Percentiles rank a stretch among this genome's conserved stretches.
Conservation (phyloP, 2,113 vertebrate species). For the Zingel zingel region DNA sequence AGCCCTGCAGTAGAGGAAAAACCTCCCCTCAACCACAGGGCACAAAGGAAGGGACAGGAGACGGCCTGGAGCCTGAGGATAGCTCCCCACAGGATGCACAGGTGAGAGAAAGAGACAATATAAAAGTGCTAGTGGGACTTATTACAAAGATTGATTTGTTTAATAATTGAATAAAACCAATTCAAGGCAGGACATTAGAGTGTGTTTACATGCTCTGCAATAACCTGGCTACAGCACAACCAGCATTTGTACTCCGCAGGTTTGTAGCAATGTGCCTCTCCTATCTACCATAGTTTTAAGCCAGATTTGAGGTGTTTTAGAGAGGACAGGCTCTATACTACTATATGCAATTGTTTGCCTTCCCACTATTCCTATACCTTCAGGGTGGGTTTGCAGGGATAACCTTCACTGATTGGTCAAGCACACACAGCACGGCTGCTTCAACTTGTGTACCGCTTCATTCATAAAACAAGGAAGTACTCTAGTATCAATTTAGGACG, state of each 20-base stretch:
- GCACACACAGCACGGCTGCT: too few species aligned
- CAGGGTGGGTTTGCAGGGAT: too few species aligned
- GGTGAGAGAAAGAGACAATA: conserved; percentile 55
- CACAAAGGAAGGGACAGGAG: conserved; percentile 77
- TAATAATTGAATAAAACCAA: not conserved
- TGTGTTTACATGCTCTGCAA: not conserved
- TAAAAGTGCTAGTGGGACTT: not conserved
- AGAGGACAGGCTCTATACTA: not conserved
- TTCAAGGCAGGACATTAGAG: not conserved
- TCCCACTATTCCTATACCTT: too few species aligned
- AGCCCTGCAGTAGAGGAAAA: conserved; percentile 80
- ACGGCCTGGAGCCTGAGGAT: conserved; percentile 79
- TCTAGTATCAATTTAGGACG: too few species aligned
- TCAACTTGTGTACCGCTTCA: too few species aligned
- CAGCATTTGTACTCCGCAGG: not conserved
- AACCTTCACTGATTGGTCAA: too few species aligned
- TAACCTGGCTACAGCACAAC: not conserved
- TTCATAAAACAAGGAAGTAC: too few species aligned
- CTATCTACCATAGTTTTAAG: not conserved
- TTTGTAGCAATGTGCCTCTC: not conserved
- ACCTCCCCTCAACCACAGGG: conserved; percentile 78
- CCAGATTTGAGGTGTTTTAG: not conserved
- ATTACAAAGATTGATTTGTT: not conserved
- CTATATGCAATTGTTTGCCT: too few species aligned
- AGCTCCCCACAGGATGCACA: conserved; percentile 81